Conservation (phyloP, 1,140 invertebrate genomes). For the Pachypeltis micranthus region DNA sequence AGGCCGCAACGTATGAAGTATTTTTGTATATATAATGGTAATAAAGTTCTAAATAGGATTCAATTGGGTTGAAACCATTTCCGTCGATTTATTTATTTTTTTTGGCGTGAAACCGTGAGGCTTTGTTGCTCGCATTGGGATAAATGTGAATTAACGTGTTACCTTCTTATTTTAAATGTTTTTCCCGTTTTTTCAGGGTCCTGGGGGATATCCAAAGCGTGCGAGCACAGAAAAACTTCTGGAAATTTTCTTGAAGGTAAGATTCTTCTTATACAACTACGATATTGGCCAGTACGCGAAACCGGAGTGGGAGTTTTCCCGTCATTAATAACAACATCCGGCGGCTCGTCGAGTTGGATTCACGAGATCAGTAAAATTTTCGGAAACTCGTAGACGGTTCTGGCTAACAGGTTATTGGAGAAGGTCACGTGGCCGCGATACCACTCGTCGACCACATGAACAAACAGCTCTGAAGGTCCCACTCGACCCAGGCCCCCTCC, state of each 20-base stretch:
- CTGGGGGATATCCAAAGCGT: slow-evolving; percentile 65
- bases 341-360: too few species aligned
- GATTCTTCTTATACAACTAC: too few species aligned
- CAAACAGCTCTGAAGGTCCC: neutral
- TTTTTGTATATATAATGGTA: neutral
- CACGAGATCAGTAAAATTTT: too few species aligned
- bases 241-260: slow-evolving; percentile 72
- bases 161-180: neutral
- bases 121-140: neutral
- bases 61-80: neutral
- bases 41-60: neutral
- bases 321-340: too few species aligned
- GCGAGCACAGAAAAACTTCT: slow-evolving; percentile 70
- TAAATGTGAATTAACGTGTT: neutral
- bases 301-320: too few species aligned
- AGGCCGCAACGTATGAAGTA: neutral
- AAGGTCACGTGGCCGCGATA: too few species aligned
- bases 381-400: too few species aligned
- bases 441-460: neutral
- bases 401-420: neutral
- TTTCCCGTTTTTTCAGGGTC: slow-evolving; percentile 41
- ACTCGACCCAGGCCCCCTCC: neutral
- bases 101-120: neutral
- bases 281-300: too few species aligned
- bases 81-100: slow-evolving; percentile 4